A percentile compares a stretch with the other conserved stretches of the same genome.
Evolutionary conservation across 1,140 invertebrate species (phyloP).

Genomic region (Yoshiicerus persimilis): DNA sequence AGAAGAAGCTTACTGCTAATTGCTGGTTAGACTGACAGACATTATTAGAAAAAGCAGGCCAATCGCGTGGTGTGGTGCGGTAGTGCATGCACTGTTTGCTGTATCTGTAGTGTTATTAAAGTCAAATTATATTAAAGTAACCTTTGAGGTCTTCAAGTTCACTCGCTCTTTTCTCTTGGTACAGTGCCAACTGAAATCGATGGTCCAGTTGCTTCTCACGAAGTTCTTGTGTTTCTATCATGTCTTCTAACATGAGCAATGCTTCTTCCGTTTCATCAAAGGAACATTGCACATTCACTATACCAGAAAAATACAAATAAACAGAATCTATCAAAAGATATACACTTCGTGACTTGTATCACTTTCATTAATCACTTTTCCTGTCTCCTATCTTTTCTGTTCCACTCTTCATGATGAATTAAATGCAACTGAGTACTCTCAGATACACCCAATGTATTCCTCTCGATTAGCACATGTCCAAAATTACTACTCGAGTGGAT

Average conservation of each 20-base stretch:
- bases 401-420: not conserved
- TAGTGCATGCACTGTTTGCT: not conserved
- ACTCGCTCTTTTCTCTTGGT: constrained; percentile 64
- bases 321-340: not conserved
- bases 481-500: not conserved
- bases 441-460: not conserved
- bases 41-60: not conserved
- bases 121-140: constrained; percentile 48
- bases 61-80: not conserved
- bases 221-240: constrained; percentile 66
- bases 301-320: not conserved
- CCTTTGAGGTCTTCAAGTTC: constrained; percentile 64
- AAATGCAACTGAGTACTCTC: not conserved
- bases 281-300: constrained; percentile 62
- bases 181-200: constrained; percentile 64
- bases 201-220: constrained; percentile 65
- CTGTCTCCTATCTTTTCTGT: not conserved
- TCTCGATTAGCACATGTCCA: not conserved
- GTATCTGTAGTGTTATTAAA: constrained; percentile 20
- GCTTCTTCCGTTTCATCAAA: constrained; percentile 67
- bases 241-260: constrained; percentile 63
- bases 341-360: constrained; percentile 10
- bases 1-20: not conserved
- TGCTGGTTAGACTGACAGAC: not conserved
- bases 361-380: not conserved